phyloP scores from a whole-genome alignment of 64 coral and sea anemone species.

The Actinia tenebrosa region DNA sequence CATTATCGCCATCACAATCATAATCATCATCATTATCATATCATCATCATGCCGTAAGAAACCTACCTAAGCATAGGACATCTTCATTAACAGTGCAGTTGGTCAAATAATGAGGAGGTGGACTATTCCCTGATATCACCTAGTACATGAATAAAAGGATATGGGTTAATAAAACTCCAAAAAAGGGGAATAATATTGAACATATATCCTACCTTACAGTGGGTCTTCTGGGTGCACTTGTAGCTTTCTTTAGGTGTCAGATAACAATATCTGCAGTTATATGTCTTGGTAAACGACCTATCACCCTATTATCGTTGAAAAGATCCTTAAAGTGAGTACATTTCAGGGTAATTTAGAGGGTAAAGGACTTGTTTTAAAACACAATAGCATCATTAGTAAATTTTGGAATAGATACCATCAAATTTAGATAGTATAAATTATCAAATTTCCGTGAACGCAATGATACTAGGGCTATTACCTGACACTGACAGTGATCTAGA shows the following conservation, averaged over 20 bases:
- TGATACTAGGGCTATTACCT: conserved; percentile 17
- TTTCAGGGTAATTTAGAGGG: no score
- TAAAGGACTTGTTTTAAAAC: no score
- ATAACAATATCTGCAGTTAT: conserved; percentile 88
- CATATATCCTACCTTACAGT: conserved; percentile 55
- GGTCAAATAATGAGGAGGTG: conserved; percentile 62
- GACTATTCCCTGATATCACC: conserved; percentile 59
- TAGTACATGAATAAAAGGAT: conserved; percentile 8
- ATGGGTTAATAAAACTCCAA: not conserved
- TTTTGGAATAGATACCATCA: no score
- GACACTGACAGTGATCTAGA: conserved; percentile 39
- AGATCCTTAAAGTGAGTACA: not conserved
- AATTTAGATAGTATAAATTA: not conserved
- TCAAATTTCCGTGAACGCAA: no score
- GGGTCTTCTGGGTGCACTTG: conserved; percentile 48
- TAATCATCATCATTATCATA: not conserved
- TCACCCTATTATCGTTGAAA: conserved; percentile 24
- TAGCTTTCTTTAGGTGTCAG: conserved; percentile 51
- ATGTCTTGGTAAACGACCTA: conserved; percentile 50
- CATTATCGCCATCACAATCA: not conserved
- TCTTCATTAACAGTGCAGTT: conserved; percentile 85
- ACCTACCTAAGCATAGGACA: conserved; percentile 79
- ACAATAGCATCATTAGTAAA: no score
- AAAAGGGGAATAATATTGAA: no score
- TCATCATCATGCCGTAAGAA: not conserved